Conservation (phyloP, 92 coral and sea anemone genomes). For the Palythoa grandiflora region DNA sequence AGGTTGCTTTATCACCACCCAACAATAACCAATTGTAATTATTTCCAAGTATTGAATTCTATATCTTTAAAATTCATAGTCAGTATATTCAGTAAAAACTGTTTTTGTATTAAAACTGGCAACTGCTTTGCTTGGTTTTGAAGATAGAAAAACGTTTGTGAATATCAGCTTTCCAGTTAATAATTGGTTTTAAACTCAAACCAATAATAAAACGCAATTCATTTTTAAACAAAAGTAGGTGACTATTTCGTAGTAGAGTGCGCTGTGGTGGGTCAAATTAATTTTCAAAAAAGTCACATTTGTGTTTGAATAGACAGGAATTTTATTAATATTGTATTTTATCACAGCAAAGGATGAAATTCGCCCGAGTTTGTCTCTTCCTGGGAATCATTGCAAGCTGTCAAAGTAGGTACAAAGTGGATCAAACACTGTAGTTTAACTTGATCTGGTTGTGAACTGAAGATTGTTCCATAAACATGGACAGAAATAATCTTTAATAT, state of each 20-base stretch:
- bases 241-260: not conserved
- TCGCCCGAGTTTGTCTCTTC: not conserved
- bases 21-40: too few species aligned
- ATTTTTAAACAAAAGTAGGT: not conserved
- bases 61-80: too few species aligned
- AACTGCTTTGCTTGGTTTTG: too few species aligned
- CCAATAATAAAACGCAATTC: not conserved
- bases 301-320: not conserved
- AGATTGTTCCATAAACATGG: not conserved
- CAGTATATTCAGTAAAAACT: too few species aligned
- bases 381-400: constrained; percentile 16
- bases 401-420: constrained; percentile 11
- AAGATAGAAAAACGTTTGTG: too few species aligned
- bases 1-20: too few species aligned
- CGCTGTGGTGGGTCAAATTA: constrained; percentile 15
- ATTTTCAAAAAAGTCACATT: constrained; percentile 9
- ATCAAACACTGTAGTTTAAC: not conserved
- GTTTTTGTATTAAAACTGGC: too few species aligned
- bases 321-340: not conserved
- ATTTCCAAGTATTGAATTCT: too few species aligned
- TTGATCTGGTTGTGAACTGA: not conserved
- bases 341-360: not conserved
- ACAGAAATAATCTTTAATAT: not conserved
- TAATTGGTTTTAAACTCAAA: constrained; percentile 13
- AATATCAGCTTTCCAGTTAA: not conserved